These are phyloP conservation scores for Hydrotaea diabolus DNA, from an alignment of 2,888 invertebrate species.

Conservation along the genomic window DNA sequence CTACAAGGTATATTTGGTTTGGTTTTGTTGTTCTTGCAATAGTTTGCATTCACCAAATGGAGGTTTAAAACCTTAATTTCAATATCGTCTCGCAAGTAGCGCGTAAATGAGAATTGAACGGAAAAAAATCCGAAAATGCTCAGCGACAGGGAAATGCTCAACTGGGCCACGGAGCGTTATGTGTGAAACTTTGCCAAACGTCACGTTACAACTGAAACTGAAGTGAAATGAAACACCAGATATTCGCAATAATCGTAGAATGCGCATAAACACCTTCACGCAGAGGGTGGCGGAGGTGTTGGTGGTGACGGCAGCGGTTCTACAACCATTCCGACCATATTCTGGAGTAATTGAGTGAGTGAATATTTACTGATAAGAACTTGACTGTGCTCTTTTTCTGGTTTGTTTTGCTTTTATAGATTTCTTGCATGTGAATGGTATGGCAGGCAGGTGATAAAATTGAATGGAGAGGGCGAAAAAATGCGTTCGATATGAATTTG, in stretches of 20 bases:
- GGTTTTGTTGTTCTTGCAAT: background rate
- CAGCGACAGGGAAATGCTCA: background rate
- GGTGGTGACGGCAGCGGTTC: background rate
- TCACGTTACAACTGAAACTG: conserved; percentile 66
- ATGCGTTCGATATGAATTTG: conserved; percentile 10
- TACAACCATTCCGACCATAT: conserved; percentile 16
- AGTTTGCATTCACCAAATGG: background rate
- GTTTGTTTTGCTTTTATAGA: background rate
- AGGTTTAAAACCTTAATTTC: too few species aligned
- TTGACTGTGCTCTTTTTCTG: conserved; percentile 8
- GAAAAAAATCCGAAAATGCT: too few species aligned
- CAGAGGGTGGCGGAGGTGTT: background rate
- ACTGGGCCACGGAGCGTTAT: background rate
- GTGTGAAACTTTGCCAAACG: conserved; percentile 64
- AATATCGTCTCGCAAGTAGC: background rate
- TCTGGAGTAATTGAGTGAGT: conserved; percentile 18
- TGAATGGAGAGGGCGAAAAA: background rate
- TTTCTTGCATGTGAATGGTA: background rate
- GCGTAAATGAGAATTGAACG: background rate
- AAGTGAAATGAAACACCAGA: conserved; percentile 10
- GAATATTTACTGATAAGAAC: conserved; percentile 40
- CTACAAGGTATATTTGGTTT: too few species aligned
- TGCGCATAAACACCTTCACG: conserved; percentile 47
- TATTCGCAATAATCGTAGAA: conserved; percentile 56
- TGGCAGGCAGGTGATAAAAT: conserved; percentile 5